A percentile compares a stretch with the other conserved stretches of the same genome.
Conservation (phyloP, 35 echinoderm and acorn worm genomes). For the Apostichopus japonicus region DNA sequence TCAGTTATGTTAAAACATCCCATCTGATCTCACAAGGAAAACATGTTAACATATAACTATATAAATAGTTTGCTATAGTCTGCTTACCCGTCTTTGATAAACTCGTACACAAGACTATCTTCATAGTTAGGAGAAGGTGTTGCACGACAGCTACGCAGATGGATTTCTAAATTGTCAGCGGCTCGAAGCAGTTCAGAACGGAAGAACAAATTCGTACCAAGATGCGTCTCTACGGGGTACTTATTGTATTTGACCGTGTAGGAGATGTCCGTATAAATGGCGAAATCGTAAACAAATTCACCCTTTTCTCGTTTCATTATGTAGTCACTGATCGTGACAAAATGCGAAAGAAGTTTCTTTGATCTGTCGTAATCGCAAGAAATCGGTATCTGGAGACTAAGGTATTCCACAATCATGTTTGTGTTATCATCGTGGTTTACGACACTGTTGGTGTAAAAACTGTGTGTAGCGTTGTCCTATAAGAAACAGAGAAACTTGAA, state of each 20-base stretch:
- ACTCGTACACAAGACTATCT: not conserved
- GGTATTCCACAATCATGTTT: slow-evolving; percentile 13
- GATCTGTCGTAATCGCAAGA: slow-evolving; percentile 25
- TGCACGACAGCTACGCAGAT: slow-evolving; percentile 24
- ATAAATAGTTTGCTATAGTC: too few species aligned
- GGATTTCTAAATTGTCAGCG: not conserved
- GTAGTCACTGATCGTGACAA: slow-evolving; percentile 3
- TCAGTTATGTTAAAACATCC: too few species aligned
- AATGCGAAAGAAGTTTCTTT: not conserved
- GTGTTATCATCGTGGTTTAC: not conserved
- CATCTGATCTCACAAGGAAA: too few species aligned
- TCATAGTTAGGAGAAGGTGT: not conserved
- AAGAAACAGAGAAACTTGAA: not conserved
- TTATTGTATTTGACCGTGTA: slow-evolving; percentile 8
- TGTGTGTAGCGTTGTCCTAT: slow-evolving; percentile 13
- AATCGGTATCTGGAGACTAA: slow-evolving; percentile 26
- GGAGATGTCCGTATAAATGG: slow-evolving; percentile 11
- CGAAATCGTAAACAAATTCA: not conserved
- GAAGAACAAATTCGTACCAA: not conserved
- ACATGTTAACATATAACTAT: too few species aligned
- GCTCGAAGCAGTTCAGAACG: slow-evolving; percentile 5
- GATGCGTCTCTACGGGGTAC: not conserved
- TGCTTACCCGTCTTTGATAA: not conserved
- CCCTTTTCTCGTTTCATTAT: not conserved
- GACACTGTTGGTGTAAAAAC: slow-evolving; percentile 7